phyloP scores from a whole-genome alignment of 1,140 invertebrate genomes.

The Tribolium castaneum region DNA sequence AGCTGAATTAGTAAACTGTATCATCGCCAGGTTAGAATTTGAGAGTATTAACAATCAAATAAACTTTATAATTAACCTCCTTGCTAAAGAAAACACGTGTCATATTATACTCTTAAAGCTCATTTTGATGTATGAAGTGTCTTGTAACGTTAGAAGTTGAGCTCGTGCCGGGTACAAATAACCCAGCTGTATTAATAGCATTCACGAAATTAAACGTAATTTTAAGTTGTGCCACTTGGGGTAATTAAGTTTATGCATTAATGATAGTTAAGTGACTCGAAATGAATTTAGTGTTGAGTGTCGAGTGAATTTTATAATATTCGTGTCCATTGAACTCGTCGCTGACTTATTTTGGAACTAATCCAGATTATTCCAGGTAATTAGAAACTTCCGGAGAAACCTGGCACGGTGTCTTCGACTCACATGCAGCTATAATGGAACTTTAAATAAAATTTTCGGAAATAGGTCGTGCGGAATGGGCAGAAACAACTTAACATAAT shows the following conservation, averaged over 20 bases:
- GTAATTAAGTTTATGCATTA: conserved; percentile 10
- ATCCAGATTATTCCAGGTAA: conserved; percentile 34
- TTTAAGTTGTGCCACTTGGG: background rate
- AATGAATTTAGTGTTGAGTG: conserved; percentile 13
- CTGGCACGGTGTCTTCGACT: conserved; percentile 10
- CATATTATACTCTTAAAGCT: background rate
- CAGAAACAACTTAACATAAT: too few species aligned
- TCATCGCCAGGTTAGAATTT: background rate
- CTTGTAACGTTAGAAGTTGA: background rate
- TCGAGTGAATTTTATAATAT: conserved; percentile 7
- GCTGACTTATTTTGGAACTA: conserved; percentile 11
- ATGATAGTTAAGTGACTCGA: background rate
- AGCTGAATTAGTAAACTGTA: conserved; percentile 15
- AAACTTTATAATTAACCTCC: conserved; percentile 17
- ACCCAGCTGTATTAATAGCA: background rate
- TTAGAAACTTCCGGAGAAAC: conserved; percentile 26
- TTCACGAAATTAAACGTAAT: background rate
- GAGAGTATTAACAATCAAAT: background rate
- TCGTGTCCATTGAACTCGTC: conserved; percentile 17
- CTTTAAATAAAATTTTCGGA: conserved; percentile 16
- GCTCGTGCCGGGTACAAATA: background rate
- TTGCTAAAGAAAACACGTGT: conserved; percentile 1
- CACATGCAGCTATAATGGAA: conserved; percentile 5
- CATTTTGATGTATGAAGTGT: too few species aligned
- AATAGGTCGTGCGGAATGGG: conserved; percentile 5